Percentiles rank a stretch among this genome's conserved stretches.
Conservation (phyloP, 2,888 invertebrate species). For the Cheilosia urbana region DNA sequence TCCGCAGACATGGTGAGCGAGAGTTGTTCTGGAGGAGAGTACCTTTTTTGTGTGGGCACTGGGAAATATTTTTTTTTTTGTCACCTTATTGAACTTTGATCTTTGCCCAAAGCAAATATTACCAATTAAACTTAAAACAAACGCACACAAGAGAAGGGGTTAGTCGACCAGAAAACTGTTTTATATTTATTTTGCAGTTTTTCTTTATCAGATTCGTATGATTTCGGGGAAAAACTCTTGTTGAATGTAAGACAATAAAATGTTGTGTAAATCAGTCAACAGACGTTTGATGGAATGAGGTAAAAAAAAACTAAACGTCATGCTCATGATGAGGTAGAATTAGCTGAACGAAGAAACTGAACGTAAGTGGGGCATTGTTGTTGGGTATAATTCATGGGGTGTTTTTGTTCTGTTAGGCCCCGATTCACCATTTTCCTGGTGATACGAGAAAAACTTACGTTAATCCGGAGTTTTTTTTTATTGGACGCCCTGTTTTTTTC, state of each 20-base stretch:
- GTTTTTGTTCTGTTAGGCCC: no score
- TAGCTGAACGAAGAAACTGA: constrained; percentile 50
- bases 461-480: no score
- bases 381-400: background rate
- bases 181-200: background rate
- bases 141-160: constrained; percentile 14
- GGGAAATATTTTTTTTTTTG: constrained; percentile 1
- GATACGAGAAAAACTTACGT: no score
- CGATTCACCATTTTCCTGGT: no score
- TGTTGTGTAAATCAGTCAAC: constrained; percentile 69
- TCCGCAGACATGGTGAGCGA: constrained; percentile 61
- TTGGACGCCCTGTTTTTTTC: no score
- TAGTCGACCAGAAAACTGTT: constrained; percentile 21
- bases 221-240: constrained; percentile 40
- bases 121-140: constrained; percentile 1
- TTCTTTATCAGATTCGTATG: constrained; percentile 33
- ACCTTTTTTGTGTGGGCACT: constrained; percentile 9
- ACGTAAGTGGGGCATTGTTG: constrained; percentile 41
- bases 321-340: constrained; percentile 64
- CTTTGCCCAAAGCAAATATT: constrained; percentile 11
- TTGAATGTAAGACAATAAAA: constrained; percentile 46
- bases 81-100: constrained; percentile 63
- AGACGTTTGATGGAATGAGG: constrained; percentile 70
- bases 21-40: background rate
- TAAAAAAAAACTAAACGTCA: constrained; percentile 67